Evolutionary conservation across 2,888 invertebrate species (phyloP).

Genomic region (Ennomos fuscantarius): DNA sequence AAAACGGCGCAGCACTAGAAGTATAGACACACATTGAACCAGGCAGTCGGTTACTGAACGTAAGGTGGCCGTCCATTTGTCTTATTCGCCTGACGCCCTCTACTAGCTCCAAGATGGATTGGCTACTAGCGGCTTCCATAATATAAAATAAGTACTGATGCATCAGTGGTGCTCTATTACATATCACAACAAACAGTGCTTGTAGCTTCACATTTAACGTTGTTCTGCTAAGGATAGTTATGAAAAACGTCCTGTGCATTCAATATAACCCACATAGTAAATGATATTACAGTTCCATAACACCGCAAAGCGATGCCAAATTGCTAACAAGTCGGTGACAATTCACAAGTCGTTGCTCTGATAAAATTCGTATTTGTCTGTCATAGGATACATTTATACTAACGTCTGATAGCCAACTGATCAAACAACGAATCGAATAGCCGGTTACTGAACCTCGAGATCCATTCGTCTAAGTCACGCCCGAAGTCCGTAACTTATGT

Average conservation of each 20-base stretch:
- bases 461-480: conserved; percentile 20
- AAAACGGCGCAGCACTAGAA: neutral
- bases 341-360: neutral
- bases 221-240: too few relatives aligned
- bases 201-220: conserved; percentile 19
- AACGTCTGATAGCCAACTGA: conserved; percentile 10
- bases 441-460: conserved; percentile 16
- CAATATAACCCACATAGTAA: too few relatives aligned
- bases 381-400: conserved; percentile 9
- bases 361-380: conserved; percentile 11
- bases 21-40: conserved; percentile 9
- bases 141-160: conserved; percentile 19
- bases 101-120: conserved; percentile 61
- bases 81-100: conserved; percentile 52
- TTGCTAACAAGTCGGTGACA: neutral
- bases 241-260: too few relatives aligned
- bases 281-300: too few relatives aligned
- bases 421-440: neutral
- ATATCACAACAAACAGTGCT: conserved; percentile 8
- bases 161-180: conserved; percentile 51
- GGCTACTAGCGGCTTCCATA: conserved; percentile 45
- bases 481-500: conserved; percentile 19
- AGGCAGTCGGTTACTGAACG: conserved; percentile 19
- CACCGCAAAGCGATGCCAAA: neutral
- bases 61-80: conserved; percentile 49